phyloP scores from a whole-genome alignment of 2,888 invertebrate genomes.

The Octonoba sinensis region DNA sequence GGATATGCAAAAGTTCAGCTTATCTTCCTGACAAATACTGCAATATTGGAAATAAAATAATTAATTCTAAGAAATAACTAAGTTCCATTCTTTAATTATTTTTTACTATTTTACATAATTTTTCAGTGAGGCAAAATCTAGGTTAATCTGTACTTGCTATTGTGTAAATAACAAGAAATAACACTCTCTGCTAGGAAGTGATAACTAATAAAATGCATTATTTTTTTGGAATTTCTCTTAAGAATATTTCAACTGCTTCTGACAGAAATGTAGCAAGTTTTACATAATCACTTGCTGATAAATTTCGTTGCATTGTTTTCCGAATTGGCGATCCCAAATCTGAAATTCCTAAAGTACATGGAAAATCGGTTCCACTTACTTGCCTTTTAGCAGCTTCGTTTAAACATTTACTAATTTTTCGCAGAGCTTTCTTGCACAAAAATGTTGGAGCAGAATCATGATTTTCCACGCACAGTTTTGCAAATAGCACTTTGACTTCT shows the following conservation, averaged over 20 bases:
- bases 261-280: constrained; percentile 50
- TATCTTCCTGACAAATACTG: no score
- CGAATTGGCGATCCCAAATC: constrained; percentile 37
- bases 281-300: constrained; percentile 34
- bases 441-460: constrained; percentile 41
- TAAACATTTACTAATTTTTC: constrained; percentile 54
- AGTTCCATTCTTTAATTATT: no score
- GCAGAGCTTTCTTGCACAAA: constrained; percentile 46
- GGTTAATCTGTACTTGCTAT: no score
- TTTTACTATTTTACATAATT: no score
- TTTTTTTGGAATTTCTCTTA: constrained; percentile 51
- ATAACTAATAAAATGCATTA: constrained; percentile 14
- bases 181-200: no score
- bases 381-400: constrained; percentile 34
- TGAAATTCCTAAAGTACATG: constrained; percentile 28
- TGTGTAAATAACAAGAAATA: no score
- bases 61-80: no score
- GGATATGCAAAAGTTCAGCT: no score
- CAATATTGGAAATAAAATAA: no score
- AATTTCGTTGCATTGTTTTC: constrained; percentile 23
- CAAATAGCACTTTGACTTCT: constrained; percentile 51
- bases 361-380: not conserved
- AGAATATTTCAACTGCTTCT: constrained; percentile 59
- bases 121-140: no score
- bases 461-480: constrained; percentile 46